These are phyloP conservation scores for Hydrolagus affinis DNA, from an alignment of 2,113 vertebrate species.

Conservation along the genomic window DNA sequence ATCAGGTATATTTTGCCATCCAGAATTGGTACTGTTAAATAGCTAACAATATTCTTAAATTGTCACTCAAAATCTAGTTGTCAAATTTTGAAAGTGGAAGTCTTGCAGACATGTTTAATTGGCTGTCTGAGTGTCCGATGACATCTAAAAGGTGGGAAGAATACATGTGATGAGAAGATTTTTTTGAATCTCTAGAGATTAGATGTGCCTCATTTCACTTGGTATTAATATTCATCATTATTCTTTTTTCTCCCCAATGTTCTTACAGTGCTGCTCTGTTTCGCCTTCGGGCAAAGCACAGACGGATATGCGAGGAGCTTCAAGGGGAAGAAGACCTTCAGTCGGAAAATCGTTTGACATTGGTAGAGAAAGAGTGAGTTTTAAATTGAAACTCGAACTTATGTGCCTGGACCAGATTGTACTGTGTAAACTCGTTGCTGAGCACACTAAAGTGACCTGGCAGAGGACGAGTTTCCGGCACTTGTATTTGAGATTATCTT, in stretches of 20 bases:
- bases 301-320: constrained; percentile 54
- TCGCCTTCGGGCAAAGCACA: constrained; percentile 52
- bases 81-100: not conserved
- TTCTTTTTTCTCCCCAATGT: not conserved
- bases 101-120: too few species aligned
- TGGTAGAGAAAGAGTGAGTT: constrained; percentile 67
- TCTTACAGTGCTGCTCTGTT: constrained; percentile 54
- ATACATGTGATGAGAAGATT: not conserved
- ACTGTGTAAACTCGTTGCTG: not conserved
- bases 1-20: too few species aligned
- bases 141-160: not conserved
- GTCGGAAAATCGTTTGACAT: constrained; percentile 40
- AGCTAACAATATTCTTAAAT: too few species aligned
- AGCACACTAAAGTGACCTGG: not conserved
- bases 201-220: not conserved
- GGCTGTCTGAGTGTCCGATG: not conserved
- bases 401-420: not conserved
- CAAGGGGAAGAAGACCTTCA: constrained; percentile 56
- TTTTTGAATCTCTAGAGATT: not conserved
- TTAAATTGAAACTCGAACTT: not conserved
- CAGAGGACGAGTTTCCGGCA: too few species aligned
- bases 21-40: too few species aligned
- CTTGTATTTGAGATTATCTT: not conserved
- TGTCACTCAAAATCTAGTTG: too few species aligned
- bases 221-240: constrained; percentile 32